A percentile compares a stretch with the other conserved stretches of the same genome.
Conservation (phyloP, 2,888 invertebrate genomes). For the Lampropteryx suffumata region DNA sequence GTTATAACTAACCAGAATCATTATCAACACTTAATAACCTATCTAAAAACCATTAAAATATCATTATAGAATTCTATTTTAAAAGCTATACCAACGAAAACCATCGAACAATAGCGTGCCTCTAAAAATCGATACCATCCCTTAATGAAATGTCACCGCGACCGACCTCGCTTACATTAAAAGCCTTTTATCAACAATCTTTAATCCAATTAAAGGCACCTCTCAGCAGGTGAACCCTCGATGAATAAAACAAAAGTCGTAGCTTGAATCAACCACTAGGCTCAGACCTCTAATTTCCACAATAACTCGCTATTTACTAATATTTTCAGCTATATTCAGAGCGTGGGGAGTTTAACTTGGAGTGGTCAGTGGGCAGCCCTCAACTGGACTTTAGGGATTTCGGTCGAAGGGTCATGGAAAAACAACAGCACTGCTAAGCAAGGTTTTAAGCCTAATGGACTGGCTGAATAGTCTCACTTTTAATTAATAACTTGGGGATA, state of each 20-base stretch:
- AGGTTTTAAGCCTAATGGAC: conserved; percentile 74
- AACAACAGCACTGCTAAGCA: conserved; percentile 64
- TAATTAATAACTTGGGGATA: conserved; percentile 70
- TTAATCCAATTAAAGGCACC: conserved; percentile 75
- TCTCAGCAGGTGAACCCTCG: conserved; percentile 63
- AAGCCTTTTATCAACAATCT: conserved; percentile 74
- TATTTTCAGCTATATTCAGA: conserved; percentile 25
- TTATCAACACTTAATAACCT: no score
- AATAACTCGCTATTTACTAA: conserved; percentile 20
- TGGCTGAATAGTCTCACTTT: conserved; percentile 61
- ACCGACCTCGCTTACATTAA: conserved; percentile 60
- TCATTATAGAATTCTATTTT: no score
- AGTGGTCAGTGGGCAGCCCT: conserved; percentile 48
- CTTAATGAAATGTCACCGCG: conserved; percentile 66
- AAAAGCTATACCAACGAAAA: conserved; percentile 10
- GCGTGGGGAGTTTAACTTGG: conserved; percentile 31
- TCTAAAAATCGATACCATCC: conserved; percentile 61
- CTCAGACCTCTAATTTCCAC: conserved; percentile 39
- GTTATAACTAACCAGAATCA: no score
- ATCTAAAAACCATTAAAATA: no score
- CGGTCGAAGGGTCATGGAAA: conserved; percentile 61
- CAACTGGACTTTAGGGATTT: conserved; percentile 70
- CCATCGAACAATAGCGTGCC: conserved; percentile 42
- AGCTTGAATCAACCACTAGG: conserved; percentile 44
- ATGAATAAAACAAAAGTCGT: conserved; percentile 76